Base-by-base conservation (phyloP, 2,888 invertebrate species). In the Pimpla rufipes region DNA sequence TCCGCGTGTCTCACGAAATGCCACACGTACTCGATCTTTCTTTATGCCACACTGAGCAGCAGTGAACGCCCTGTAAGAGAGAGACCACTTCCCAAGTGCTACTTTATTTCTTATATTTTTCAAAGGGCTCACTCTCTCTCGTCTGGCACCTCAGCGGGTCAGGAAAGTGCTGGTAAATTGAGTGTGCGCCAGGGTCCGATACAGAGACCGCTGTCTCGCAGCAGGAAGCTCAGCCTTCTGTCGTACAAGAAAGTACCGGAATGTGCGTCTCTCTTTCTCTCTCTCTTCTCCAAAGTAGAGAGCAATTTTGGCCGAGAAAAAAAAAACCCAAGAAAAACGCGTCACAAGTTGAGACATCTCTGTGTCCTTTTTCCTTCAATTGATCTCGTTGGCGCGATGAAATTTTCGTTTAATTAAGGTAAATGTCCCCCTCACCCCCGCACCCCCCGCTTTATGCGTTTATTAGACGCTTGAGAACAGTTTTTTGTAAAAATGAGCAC, bases 161-260 rank as follows among this genome's bases (percentile, higher is more conserved):
- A 82, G 78, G 84, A 88, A 88, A 88, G 87, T 88, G 87, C 85
- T 88, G 82, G 83, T 84, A 82, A 87, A 88, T 88, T 83, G 88
- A 88, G 88, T 84, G 86, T 78, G 74, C 86, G 57, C 77, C 71
- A 42, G 57, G 45, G 59, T 73, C 18, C 62, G 11, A 62, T 62
- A 62, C 57, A 59, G 73, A 73, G 29, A 29, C 29, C 29, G 29
- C 57, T 59, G 59, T 73, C 59, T 73, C 73, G 73, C 71, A 66
- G 73, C 76, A 23, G 68, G 73, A 75, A 70, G 74, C 52, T 68
- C 52, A 57, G 70, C 62, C 35, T 67, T 73, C 75, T 47, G 70
- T 71, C 84, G 66, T 74, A 68, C 62, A 67, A 76, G 68, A 62
- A 81, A 71, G 73, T 67, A 80, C 71, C 29, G 47, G 40, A 71